Evolutionary conservation across 2,797 vertebrate species (phyloP), one percentile per base, ranked within the genome.

Genomic region (Meda fulgida): DNA sequence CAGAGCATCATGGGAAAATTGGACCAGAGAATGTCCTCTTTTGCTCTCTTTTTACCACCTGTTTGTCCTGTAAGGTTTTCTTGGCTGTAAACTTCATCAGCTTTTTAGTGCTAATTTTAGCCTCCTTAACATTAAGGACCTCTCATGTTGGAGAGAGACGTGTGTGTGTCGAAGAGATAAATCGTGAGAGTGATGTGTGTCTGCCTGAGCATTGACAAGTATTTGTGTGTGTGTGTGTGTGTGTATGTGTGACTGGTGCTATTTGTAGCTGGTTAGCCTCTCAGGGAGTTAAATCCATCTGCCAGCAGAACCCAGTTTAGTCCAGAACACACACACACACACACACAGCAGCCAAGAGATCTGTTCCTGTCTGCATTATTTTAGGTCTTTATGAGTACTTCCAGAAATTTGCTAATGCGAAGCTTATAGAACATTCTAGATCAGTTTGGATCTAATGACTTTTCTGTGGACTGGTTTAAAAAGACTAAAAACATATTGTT

Each of bases 211-310:
- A 85, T 84, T 46, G 46, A 81, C 67, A 43, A 88, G 88, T 83
- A 84, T 69, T 10, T 86, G 67, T 43, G 55, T 86, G 34, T 36
- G 36, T 31, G 84, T 86, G 83, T 81, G 70, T 34, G 80, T 60
- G 36, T 75, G 79, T 48, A 48, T 63, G 72, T 72, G 53, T 73
- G 81, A 89, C 84, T 43, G 81, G 65, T 71, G 71, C 58, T 73
- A 78, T 67, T 87, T 84, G 40, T 65, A 60, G 87, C 51, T 36
- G 63, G 63, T 65, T 84, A 84, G 78, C 82, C 91, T 94, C 94
- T 93, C 91, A 89, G 90, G 93, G 92, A 94, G 90, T 92, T 83
- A 90, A 89, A 90, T 94, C 94, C 93, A 94, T 95, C 94, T 95
- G 94, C 94, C 89, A 53, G 84, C 89, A 88, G 89, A 89, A 58